Base-by-base conservation (phyloP, 2,888 invertebrate genomes). In the Galeopsomyia nigrocyanea region DNA sequence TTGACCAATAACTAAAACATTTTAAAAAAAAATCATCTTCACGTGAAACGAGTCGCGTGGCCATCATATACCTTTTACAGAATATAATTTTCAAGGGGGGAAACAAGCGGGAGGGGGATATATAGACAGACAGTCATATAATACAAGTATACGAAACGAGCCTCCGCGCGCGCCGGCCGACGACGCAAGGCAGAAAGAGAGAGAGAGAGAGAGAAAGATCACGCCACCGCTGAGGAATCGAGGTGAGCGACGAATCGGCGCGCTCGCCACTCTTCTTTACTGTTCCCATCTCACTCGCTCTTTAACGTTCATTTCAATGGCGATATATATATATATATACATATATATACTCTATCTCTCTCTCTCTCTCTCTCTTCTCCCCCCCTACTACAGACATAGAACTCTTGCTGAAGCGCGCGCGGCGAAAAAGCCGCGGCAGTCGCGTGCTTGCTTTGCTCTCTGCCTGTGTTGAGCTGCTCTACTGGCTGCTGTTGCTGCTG, bases 221-320 rank as follows among this genome's bases (percentile, higher is more conserved):
- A 74, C 74, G 74, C 74, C 74, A 74, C 74, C 71, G 71, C 19
- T 47, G 31, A 68, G 65, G 61, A 64, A 62, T 62, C 74, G 74
- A 70, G 70, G 70, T 67, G 26, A 65, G 64, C 71, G 74, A 71
- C 74, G 71, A 74, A 74, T 74, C 74, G 68, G 26, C 47, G 26
- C 47, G 71, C 63, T 2, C 51, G 46, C n/a, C 66, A 22, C 26
- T 13, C n/a, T n/a, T n/a, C n/a, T n/a, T n/a, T n/a, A n/a, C n/a
- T 16, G 13, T 39, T 21, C 14, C 14, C 50, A 56, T 71, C 74
- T 74, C 74, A 22, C 71, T 74, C 69, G 19, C 62, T 31, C 74
- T n/a, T n/a, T 51, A 9, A 19, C 16, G n/a, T 19, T 51, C 17
- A 7, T 7, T 26, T 51, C 51, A 17, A n/a, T n/a, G 17, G 26